These are phyloP conservation scores for Hormaphis cornu DNA, from an alignment of 1,140 invertebrate genomes.

Conservation along the genomic window DNA sequence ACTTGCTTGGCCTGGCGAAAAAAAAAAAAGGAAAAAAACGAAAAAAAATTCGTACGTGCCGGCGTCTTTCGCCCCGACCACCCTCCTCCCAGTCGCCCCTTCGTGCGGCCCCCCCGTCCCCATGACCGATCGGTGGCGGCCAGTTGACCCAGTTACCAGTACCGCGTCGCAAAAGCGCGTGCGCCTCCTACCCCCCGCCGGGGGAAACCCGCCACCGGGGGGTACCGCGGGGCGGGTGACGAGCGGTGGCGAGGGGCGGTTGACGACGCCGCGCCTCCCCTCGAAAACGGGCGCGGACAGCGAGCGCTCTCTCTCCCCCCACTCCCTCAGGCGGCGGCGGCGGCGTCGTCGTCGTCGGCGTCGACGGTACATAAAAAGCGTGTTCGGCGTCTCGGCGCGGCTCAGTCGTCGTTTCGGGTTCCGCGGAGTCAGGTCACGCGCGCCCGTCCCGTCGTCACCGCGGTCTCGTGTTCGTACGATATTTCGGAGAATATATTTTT, in stretches of 20 bases:
- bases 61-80: too few species aligned
- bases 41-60: too few species aligned
- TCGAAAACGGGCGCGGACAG: slow-evolving; percentile 13
- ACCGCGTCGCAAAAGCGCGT: not conserved
- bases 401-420: slow-evolving; percentile 23
- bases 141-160: slow-evolving; percentile 12
- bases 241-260: not conserved
- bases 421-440: too few species aligned
- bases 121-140: not conserved
- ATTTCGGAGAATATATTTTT: not conserved
- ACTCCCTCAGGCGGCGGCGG: too few species aligned
- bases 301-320: not conserved
- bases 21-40: too few species aligned
- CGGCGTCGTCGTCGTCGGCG: too few species aligned
- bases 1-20: too few species aligned
- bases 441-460: not conserved
- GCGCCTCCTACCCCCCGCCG: not conserved
- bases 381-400: not conserved
- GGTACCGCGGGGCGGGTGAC: not conserved
- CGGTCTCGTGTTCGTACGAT: too few species aligned
- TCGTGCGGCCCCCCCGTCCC: not conserved
- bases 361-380: slow-evolving; percentile 27
- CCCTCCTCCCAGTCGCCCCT: too few species aligned
- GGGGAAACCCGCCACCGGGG: not conserved
- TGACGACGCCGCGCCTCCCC: not conserved